Conservation (phyloP, 1,140 invertebrate genomes). For the Papilio glaucus region DNA sequence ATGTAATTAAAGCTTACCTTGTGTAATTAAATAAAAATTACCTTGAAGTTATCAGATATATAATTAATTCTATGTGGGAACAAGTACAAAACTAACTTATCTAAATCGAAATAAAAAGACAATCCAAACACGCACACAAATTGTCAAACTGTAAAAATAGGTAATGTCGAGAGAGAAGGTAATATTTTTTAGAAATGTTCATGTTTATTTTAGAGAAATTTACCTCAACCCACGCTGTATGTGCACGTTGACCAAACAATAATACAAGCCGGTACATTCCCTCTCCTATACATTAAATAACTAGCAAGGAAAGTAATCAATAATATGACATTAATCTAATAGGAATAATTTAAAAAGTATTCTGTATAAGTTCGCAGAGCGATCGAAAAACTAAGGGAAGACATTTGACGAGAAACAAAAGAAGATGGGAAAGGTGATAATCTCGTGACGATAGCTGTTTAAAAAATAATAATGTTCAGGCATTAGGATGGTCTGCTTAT, state of each 20-base stretch:
- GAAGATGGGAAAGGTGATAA: too few species aligned
- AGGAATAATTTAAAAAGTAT: too few species aligned
- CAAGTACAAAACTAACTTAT: not conserved
- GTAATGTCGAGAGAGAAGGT: not conserved
- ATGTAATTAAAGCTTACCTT: too few species aligned
- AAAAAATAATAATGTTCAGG: too few species aligned
- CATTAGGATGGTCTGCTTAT: too few species aligned
- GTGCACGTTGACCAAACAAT: not conserved
- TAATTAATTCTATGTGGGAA: not conserved
- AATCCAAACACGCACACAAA: not conserved
- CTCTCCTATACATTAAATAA: not conserved
- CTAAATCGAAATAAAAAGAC: not conserved
- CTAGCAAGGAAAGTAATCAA: not conserved
- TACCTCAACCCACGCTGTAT: not conserved
- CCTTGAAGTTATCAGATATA: too few species aligned
- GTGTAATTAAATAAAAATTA: too few species aligned
- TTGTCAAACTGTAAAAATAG: not conserved
- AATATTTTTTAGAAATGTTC: not conserved
- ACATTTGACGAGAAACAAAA: too few species aligned
- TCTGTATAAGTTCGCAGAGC: too few species aligned
- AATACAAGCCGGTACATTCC: not conserved
- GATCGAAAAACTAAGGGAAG: too few species aligned
- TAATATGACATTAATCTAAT: not conserved
- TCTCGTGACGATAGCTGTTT: too few species aligned
- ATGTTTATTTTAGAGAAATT: not conserved